A percentile compares a stretch with the other conserved stretches of the same genome.
phyloP scores from a whole-genome alignment of 2,888 invertebrate genomes.

The Neria commutata region DNA sequence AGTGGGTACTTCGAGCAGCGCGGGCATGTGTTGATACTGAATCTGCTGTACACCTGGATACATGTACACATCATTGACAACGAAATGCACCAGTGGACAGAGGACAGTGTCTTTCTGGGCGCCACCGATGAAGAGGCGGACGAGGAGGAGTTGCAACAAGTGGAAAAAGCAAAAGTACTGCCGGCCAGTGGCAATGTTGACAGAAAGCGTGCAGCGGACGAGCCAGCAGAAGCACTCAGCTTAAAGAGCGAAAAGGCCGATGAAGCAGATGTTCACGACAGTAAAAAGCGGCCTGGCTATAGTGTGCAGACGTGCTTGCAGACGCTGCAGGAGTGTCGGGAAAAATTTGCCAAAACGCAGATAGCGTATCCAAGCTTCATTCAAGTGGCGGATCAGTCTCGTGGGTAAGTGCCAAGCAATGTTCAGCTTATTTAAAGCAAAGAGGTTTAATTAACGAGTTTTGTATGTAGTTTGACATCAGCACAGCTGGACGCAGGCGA shows the following conservation, averaged over 20 bases:
- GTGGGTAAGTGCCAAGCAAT: constrained; percentile 34
- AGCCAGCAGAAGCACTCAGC: constrained; percentile 37
- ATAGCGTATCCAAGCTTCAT: constrained; percentile 45
- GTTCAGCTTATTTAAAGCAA: neutral
- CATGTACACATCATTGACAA: constrained; percentile 67
- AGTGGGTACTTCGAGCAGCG: constrained; percentile 71
- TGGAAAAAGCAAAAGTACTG: constrained; percentile 27
- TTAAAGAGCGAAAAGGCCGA: constrained; percentile 41
- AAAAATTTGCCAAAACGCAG: constrained; percentile 43
- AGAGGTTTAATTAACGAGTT: too few species aligned
- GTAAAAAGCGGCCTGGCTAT: constrained; percentile 11
- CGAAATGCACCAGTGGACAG: constrained; percentile 47
- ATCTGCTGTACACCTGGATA: constrained; percentile 71
- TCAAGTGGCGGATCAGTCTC: constrained; percentile 42
- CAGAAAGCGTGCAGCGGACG: constrained; percentile 41
- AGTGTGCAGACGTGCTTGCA: constrained; percentile 41
- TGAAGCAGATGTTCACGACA: constrained; percentile 16
- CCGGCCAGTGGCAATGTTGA: constrained; percentile 17
- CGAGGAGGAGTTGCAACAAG: constrained; percentile 23
- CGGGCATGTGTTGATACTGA: constrained; percentile 73
- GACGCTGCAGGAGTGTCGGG: constrained; percentile 35
- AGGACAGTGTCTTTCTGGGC: constrained; percentile 45
- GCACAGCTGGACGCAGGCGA: constrained; percentile 52
- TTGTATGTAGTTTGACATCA: constrained; percentile 39
- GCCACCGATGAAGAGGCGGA: constrained; percentile 27